Evolutionary conservation across 2,797 vertebrate species (phyloP), one percentile per base, ranked within the genome.

Genomic region (Pipistrellus pygmaeus): DNA sequence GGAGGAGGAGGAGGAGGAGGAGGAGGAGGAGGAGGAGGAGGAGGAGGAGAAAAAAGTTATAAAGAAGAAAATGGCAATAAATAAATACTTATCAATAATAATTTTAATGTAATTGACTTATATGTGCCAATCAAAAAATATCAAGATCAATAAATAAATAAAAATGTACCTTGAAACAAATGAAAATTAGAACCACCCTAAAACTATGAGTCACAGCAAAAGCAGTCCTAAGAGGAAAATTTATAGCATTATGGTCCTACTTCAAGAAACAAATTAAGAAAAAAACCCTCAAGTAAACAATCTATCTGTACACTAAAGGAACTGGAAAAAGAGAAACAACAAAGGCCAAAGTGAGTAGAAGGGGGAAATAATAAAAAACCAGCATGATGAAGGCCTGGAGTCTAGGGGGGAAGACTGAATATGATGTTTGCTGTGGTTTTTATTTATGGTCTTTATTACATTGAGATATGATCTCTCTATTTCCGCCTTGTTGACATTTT

Each of bases 1-100:
- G 14, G 0, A 8, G 13, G 2, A 64, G 13, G 0, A 15, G 62
- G 1, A 64, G 30, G 0, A 17, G 62, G 1, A 64, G 62, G 1
- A 8, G 30, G 3, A n/a, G 30, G 3, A n/a, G 57, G 2, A 30
- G 60, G 6, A 15, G 60, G 14, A 30, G 60, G 7, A 15, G 13
- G 8, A 71, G 5, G 4, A 72, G 20, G 17, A 72, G 71, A 17
- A 72, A 8, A 30, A 9, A 27, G 25, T 66, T 66, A 44, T 30
- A 66, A 66, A 66, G n/a, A 66, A 66, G 9, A 66, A 32, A 32
- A 66, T 66, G 17, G 8, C 64, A 32, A 73, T 73, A 9, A 46
- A 30, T 30, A 30, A 46, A 46, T 9, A 73, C 4, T 44, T 46
- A 73, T 27, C 41, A 73, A 46, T 46, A 30, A 73, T 73, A 8